Conservation (phyloP, 2,113 vertebrate genomes). For the Solea solea region DNA sequence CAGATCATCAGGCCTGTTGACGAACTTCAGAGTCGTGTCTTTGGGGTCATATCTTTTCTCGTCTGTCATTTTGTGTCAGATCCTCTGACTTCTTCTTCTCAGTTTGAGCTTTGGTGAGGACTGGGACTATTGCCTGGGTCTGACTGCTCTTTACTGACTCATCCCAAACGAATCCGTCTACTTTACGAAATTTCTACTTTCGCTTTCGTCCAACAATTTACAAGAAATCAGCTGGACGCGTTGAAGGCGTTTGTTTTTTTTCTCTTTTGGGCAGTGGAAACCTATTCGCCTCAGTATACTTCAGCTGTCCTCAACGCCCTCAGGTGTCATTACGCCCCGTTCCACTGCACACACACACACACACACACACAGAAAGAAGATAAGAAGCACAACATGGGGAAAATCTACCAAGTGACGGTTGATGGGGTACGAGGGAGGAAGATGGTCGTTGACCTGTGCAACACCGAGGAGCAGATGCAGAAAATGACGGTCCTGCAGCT, state of each 20-base stretch:
- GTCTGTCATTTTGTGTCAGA: conserved; percentile 31
- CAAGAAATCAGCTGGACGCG: too few relatives aligned
- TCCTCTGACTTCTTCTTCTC: not conserved
- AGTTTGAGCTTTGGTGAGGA: accelerated
- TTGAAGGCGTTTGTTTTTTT: too few relatives aligned
- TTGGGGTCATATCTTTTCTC: conserved; percentile 62
- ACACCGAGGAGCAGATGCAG: conserved; percentile 4
- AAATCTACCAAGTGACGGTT: not conserved
- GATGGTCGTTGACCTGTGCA: conserved; percentile 12
- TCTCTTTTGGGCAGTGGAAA: too few relatives aligned
- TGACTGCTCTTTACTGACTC: not conserved
- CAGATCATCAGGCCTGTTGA: conserved; percentile 69
- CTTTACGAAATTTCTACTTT: too few relatives aligned
- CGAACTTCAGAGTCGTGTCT: conserved; percentile 73
- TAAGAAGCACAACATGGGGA: conserved; percentile 1
- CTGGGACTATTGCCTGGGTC: accelerated
- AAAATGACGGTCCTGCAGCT: not conserved
- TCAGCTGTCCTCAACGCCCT: too few relatives aligned
- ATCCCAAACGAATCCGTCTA: too few relatives aligned
- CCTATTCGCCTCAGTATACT: too few relatives aligned
- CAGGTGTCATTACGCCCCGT: too few relatives aligned
- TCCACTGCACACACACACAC: not conserved
- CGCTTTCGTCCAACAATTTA: too few relatives aligned
- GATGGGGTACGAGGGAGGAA: not conserved
- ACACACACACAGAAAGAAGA: too few relatives aligned